Evolutionary conservation across 2,113 vertebrate species (phyloP), one percentile per base, ranked within the genome.

Genomic region (Oncorhynchus masou): DNA sequence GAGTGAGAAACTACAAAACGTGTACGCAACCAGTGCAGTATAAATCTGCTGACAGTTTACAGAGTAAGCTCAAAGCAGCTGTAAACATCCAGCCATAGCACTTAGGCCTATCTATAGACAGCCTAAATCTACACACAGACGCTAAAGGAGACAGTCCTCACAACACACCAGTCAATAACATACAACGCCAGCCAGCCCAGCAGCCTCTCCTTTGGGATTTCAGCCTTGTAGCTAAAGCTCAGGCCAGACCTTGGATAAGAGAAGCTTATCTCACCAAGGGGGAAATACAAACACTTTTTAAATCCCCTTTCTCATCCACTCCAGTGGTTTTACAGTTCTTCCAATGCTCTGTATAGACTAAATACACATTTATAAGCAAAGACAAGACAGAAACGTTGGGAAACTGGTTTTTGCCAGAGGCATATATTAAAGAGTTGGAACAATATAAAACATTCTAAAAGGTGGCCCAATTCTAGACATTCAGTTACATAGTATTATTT

Each of bases 191-290:
- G 39, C 39, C 39, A 82, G 73, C 75, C 15, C 78, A 78, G 76
- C 51, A 71, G 76, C 25, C 25, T 19, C 75, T 69, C 59, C n/a
- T 62, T n/a, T 13, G 19, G 8, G n/a, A 62, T 48, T 48, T 67
- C 71, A 62, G n/a, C 59, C 20, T 22, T 62, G 75, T 59, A 75
- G 67, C 74, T 74, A 79, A 82, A 71, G 78, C 39, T 49, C 49
- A 9, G 51, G 65, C 22, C 65, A 49, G 70, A 76, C 68, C 80
- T 81, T 74, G 57, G 59, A 22, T 22, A 24, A 62, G 59, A 62
- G 59, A 62, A 8, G n/a, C 8, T 62, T 8, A n/a, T 62, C 59
- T 62, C 6, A 22, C 51, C 51, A 19, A 5, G 51, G 16, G 51
- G 51, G 51, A 16, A 19, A 16, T 54, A 19, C 16, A 54, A 5